Conservation (phyloP, 2,113 vertebrate species). For the Meleagris gallopavo region DNA sequence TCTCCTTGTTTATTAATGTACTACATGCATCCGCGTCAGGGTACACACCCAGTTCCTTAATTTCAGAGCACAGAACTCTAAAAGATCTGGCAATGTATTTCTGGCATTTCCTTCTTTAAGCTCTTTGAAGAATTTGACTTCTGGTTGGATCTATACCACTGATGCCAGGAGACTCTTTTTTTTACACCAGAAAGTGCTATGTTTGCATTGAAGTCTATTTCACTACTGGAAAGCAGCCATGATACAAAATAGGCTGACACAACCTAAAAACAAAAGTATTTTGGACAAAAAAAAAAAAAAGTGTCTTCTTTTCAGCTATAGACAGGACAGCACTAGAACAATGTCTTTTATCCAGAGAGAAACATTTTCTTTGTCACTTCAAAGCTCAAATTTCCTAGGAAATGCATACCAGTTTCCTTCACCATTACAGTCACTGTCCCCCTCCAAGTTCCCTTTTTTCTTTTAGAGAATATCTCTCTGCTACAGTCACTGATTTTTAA, state of each 20-base stretch:
- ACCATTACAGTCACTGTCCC: accelerated
- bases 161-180: background rate
- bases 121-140: background rate
- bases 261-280: background rate
- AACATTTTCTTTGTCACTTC: background rate
- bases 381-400: slow-evolving; percentile 7
- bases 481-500: background rate
- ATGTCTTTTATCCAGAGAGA: background rate
- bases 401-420: background rate
- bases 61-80: background rate
- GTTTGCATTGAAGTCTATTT: slow-evolving; percentile 17
- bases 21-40: background rate
- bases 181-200: background rate
- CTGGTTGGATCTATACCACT: background rate
- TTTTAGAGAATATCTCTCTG: background rate
- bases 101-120: background rate
- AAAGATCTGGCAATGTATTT: background rate
- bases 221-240: background rate
- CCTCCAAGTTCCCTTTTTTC: background rate
- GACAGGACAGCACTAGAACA: slow-evolving; percentile 19
- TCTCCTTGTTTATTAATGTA: slow-evolving; percentile 8
- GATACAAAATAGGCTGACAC: background rate
- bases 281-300: background rate
- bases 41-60: background rate
- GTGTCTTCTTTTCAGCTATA: background rate